phyloP scores from a whole-genome alignment of 1,140 invertebrate species.

The Campoletis sonorensis region DNA sequence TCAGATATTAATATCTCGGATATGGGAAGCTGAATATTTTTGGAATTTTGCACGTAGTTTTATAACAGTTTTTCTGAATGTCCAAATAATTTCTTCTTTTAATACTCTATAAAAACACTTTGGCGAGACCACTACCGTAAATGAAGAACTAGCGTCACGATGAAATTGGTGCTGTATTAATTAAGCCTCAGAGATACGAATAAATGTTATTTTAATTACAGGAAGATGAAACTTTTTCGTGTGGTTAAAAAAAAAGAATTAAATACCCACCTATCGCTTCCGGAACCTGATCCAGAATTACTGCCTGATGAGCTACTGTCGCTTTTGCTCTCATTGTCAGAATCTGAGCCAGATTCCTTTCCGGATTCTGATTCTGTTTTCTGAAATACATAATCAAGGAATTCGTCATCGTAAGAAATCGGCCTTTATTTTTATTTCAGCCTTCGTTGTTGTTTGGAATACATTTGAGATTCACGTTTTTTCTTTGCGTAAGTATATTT shows the following conservation, averaged over 20 bases:
- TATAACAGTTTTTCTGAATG: too few species aligned
- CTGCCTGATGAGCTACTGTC: conserved; percentile 80
- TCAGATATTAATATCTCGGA: too few species aligned
- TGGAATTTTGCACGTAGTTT: too few species aligned
- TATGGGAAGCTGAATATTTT: too few species aligned
- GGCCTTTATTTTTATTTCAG: conserved; percentile 32
- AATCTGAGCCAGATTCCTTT: conserved; percentile 82
- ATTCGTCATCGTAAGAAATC: background rate
- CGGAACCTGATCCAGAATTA: conserved; percentile 77
- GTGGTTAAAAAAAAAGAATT: conserved; percentile 25
- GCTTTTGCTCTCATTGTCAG: conserved; percentile 80
- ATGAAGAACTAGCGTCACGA: background rate
- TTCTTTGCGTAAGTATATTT: background rate
- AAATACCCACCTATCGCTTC: conserved; percentile 78
- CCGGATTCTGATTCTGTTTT: conserved; percentile 81
- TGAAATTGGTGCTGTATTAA: conserved; percentile 15
- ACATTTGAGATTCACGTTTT: conserved; percentile 27
- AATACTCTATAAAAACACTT: too few species aligned
- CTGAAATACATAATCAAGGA: conserved; percentile 73
- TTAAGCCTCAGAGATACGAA: conserved; percentile 24
- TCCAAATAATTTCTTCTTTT: too few species aligned
- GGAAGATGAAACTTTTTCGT: background rate
- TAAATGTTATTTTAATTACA: background rate
- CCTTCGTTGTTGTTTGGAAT: conserved; percentile 47
- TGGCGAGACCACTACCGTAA: too few species aligned